phyloP scores from a whole-genome alignment of 2,888 invertebrate genomes.

The Adelognathus sp. region DNA sequence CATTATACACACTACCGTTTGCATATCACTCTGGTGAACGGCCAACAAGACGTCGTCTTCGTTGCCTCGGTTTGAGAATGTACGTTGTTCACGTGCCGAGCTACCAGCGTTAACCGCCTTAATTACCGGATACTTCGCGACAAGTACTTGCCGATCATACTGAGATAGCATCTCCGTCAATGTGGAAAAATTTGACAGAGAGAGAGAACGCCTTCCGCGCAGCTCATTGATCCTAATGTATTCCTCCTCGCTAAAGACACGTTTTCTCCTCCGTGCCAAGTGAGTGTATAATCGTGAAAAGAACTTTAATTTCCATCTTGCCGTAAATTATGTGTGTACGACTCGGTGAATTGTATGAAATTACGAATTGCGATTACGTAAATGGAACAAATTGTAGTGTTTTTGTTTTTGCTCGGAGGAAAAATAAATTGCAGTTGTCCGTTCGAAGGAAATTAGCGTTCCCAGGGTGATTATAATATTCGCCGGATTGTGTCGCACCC shows the following conservation, averaged over 20 bases:
- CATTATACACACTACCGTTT: constrained; percentile 8
- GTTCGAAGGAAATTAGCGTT: constrained; percentile 40
- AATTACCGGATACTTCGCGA: constrained; percentile 57
- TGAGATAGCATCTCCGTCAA: constrained; percentile 46
- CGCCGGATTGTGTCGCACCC: constrained; percentile 41
- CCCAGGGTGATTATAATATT: constrained; percentile 56
- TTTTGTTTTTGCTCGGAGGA: neutral
- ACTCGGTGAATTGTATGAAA: neutral
- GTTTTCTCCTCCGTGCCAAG: neutral
- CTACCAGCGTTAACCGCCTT: constrained; percentile 49
- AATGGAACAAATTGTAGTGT: neutral
- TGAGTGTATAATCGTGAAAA: neutral
- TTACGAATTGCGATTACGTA: neutral
- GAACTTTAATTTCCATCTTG: constrained; percentile 33
- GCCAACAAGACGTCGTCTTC: neutral
- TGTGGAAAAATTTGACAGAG: constrained; percentile 44
- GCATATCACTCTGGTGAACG: neutral
- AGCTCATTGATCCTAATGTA: neutral
- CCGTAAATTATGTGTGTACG: neutral
- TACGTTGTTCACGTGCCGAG: constrained; percentile 49
- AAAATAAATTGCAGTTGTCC: constrained; percentile 12
- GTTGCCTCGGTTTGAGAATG: neutral
- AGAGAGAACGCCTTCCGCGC: neutral
- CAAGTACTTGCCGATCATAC: constrained; percentile 43
- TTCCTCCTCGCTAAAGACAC: constrained; percentile 3